phyloP scores from a whole-genome alignment of 2,113 vertebrate genomes.

The Marcusenius ussheri region DNA sequence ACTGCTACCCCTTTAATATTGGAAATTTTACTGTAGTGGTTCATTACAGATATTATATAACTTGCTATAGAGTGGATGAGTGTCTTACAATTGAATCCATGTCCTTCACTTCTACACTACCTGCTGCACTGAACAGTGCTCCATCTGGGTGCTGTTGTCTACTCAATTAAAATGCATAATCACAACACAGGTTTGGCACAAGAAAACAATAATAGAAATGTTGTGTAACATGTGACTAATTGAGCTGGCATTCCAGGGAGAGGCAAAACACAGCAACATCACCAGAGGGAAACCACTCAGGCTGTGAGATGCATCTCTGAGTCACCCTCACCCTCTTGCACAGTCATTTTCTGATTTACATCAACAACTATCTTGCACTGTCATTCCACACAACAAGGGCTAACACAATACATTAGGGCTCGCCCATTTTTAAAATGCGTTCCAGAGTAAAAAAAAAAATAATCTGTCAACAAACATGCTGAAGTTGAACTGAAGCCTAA shows the following conservation, averaged over 20 bases:
- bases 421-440: neutral
- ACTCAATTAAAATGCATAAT: neutral
- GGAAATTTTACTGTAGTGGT: neutral
- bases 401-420: neutral
- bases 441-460: neutral
- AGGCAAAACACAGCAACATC: neutral
- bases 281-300: neutral
- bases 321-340: neutral
- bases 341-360: neutral
- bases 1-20: neutral
- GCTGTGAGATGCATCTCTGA: neutral
- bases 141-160: neutral
- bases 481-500: neutral
- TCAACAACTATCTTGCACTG: neutral
- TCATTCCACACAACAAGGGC: neutral
- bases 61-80: neutral
- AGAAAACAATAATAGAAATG: neutral
- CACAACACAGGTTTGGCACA: neutral
- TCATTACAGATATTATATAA: neutral
- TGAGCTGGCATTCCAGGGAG: neutral
- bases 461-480: neutral
- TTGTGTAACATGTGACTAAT: neutral
- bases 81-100: neutral
- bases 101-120: neutral
- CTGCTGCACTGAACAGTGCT: neutral